Percentiles rank a stretch among this genome's conserved stretches.
Evolutionary conservation across 2,888 invertebrate species (phyloP).

Genomic region (Platynereis dumerilii): DNA sequence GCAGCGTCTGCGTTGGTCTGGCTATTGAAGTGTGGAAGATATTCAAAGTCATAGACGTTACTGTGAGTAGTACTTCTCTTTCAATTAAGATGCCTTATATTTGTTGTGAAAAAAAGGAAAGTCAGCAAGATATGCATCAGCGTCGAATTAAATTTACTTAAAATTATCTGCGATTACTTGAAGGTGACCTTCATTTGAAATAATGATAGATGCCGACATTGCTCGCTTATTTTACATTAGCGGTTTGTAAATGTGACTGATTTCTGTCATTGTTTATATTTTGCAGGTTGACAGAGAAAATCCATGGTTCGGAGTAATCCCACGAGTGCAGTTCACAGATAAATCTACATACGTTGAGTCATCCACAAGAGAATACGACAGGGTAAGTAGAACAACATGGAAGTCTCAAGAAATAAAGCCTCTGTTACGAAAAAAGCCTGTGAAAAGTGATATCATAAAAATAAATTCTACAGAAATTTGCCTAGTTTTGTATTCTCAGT

Average conservation of each 20-base stretch:
- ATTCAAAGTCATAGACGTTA: conserved; percentile 76
- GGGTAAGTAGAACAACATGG: conserved; percentile 62
- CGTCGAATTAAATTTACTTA: background rate
- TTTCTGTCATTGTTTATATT: background rate
- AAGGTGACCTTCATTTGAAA: too few species aligned
- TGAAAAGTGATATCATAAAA: too few species aligned
- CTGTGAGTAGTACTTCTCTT: too few species aligned
- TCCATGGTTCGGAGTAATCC: conserved; percentile 79
- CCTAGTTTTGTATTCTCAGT: too few species aligned
- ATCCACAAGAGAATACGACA: conserved; percentile 90
- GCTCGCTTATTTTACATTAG: too few species aligned
- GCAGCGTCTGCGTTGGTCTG: conserved; percentile 93
- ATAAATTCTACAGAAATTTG: too few species aligned
- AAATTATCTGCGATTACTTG: too few species aligned
- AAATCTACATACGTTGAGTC: conserved; percentile 97
- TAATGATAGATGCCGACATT: too few species aligned
- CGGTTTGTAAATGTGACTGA: too few species aligned
- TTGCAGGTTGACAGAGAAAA: conserved; percentile 75
- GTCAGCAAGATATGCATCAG: background rate
- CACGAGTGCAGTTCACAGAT: conserved; percentile 82
- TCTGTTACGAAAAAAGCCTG: too few species aligned
- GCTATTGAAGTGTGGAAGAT: conserved; percentile 99
- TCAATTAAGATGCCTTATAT: too few species aligned
- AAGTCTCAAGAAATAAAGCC: too few species aligned
- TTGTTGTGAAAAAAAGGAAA: conserved; percentile 5